Percentiles rank a stretch among this genome's conserved stretches.
Evolutionary conservation across 2,888 invertebrate genomes (phyloP).

Genomic region (Timandra comae): DNA sequence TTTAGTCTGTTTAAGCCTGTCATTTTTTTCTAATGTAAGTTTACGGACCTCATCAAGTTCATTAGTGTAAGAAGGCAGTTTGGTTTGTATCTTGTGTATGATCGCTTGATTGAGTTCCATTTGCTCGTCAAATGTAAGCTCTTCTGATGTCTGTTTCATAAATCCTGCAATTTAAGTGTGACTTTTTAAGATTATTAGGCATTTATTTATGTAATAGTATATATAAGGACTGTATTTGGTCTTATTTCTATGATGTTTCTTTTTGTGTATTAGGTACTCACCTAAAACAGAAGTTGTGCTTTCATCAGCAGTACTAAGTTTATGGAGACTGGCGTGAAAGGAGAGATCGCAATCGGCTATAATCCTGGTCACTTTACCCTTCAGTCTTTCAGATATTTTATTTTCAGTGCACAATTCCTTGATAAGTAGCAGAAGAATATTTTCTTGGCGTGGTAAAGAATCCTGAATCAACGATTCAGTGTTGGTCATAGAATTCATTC

Average conservation of each 20-base stretch:
- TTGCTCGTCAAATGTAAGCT: constrained; percentile 63
- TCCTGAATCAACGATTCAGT: constrained; percentile 37
- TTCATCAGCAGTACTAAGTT: constrained; percentile 55
- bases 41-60: constrained; percentile 48
- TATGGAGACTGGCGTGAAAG: constrained; percentile 60
- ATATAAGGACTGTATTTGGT: too few relatives aligned
- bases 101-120: constrained; percentile 58
- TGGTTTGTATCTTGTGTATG: constrained; percentile 50
- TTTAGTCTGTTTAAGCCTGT: constrained; percentile 37
- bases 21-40: constrained; percentile 11
- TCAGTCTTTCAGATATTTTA: constrained; percentile 43
- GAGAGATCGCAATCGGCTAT: constrained; percentile 59
- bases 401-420: constrained; percentile 51
- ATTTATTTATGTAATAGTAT: too few relatives aligned
- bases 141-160: constrained; percentile 47
- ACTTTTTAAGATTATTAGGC: too few relatives aligned
- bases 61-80: constrained; percentile 43
- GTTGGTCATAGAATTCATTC: constrained; percentile 52
- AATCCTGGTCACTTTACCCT: constrained; percentile 56
- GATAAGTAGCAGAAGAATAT: constrained; percentile 52
- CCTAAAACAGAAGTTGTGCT: constrained; percentile 60
- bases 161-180: constrained; percentile 60
- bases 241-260: too few relatives aligned
- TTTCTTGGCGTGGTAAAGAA: constrained; percentile 45
- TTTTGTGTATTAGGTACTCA: too few relatives aligned